Evolutionary conservation across 2,888 invertebrate genomes (phyloP), one percentile per base, ranked within the genome.

Genomic region (Peribatodes rhomboidaria): DNA sequence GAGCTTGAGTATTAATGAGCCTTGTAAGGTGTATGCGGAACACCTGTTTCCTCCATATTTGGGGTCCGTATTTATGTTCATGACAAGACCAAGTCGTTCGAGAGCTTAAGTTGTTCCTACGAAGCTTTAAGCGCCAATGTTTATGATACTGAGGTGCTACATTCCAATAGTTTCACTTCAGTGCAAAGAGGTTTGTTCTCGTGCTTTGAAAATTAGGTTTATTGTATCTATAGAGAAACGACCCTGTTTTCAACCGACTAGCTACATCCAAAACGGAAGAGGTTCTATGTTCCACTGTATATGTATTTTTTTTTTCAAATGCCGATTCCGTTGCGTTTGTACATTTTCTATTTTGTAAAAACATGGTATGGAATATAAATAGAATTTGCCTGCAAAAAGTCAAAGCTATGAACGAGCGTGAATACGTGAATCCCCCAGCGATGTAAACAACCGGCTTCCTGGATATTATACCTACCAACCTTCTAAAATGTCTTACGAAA

Each of bases 41-140:
- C 71, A 71, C 71, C 73, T 73, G 73, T 59, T 61, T 53, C 63
- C 49, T 61, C 68, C 64, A 42, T 63, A 62, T 68, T 65, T 67
- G 46, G 64, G 64, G 61, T 52, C 64, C 46, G 22, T 54, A 54
- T 60, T 59, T 69, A 71, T 65, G 66, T 50, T 63, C 61, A 58
- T 61, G 50, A 54, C 61, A 62, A 57, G 55, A 50, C 27, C 63
- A 52, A 47, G 58, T 44, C 39, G 20, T 49, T 55, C 14, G 49
- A 49, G 59, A 35, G 49, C 54, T 59, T 53, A 31, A 46, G 37
- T 42, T 22, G 46, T 11, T 44, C 46, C 61, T 55, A 27, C 39
- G 47, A 44, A 42, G 41, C 46, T 41, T 61, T 35, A 44, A 53
- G 46, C 16, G 3, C 16, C 9, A 7, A 31, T 49, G 33, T 49